These are phyloP conservation scores for Cataglyphis hispanica DNA, from an alignment of 1,140 invertebrate species.

Conservation along the genomic window DNA sequence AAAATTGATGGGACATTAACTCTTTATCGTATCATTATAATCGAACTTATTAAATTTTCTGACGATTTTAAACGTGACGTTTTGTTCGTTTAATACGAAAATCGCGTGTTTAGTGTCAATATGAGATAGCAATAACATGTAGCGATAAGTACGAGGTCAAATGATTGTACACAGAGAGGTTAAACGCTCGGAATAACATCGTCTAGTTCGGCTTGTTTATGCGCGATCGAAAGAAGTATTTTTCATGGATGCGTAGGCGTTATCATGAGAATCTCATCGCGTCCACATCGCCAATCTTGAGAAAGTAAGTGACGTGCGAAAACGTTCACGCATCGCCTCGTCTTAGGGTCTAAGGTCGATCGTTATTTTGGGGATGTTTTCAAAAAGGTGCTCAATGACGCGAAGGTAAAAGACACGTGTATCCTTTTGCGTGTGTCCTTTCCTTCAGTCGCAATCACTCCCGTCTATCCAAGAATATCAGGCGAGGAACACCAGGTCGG, in stretches of 20 bases:
- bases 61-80: background rate
- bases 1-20: background rate
- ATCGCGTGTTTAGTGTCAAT: background rate
- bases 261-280: background rate
- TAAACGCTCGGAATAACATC: background rate
- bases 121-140: background rate
- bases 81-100: background rate
- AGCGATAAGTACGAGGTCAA: background rate
- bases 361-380: constrained; percentile 21
- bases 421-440: background rate
- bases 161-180: background rate
- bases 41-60: background rate
- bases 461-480: constrained; percentile 16
- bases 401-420: background rate
- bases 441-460: background rate
- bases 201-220: constrained; percentile 17
- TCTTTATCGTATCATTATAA: constrained; percentile 10
- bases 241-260: background rate
- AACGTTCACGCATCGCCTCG: background rate
- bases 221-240: constrained; percentile 18
- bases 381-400: constrained; percentile 16
- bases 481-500: background rate
- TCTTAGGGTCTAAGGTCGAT: background rate
- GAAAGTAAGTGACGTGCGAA: background rate
- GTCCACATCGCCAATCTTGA: background rate